Evolutionary conservation across 2,797 vertebrate genomes (phyloP).

Genomic region (Nothura maculosa): DNA sequence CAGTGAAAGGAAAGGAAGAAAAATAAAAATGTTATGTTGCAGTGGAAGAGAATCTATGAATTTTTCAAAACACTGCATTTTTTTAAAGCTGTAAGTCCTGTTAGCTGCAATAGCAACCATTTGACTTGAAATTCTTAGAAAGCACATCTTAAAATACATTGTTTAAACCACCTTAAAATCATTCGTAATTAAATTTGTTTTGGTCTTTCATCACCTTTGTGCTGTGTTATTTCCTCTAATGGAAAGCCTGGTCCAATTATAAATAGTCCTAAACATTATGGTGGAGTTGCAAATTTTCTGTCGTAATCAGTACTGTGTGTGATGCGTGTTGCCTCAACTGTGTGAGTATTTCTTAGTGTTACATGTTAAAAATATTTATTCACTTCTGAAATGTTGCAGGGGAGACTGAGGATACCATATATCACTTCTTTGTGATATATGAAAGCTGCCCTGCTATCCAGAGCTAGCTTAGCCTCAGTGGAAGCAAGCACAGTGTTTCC

Average conservation of each 20-base stretch:
- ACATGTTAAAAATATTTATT: background rate
- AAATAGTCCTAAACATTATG: background rate
- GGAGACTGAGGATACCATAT: background rate
- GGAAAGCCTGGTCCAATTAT: background rate
- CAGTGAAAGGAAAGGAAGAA: background rate
- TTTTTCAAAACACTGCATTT: background rate
- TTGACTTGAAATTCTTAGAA: background rate
- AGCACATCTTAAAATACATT: background rate
- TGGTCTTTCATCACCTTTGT: background rate
- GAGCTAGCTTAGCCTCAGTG: background rate
- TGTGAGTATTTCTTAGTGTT: background rate
- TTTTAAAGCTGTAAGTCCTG: background rate
- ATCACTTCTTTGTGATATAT: background rate
- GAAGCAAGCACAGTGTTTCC: background rate
- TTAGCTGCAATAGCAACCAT: background rate
- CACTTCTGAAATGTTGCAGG: background rate
- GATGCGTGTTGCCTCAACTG: background rate
- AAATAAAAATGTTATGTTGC: background rate
- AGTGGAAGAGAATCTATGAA: background rate
- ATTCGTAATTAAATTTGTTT: background rate
- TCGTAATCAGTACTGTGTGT: background rate
- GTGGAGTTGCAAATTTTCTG: background rate
- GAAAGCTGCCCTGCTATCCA: background rate
- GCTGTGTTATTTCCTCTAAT: background rate
- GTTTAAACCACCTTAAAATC: background rate